These are phyloP conservation scores for Torymus texanus DNA, from an alignment of 2,888 invertebrate genomes.

Conservation along the genomic window DNA sequence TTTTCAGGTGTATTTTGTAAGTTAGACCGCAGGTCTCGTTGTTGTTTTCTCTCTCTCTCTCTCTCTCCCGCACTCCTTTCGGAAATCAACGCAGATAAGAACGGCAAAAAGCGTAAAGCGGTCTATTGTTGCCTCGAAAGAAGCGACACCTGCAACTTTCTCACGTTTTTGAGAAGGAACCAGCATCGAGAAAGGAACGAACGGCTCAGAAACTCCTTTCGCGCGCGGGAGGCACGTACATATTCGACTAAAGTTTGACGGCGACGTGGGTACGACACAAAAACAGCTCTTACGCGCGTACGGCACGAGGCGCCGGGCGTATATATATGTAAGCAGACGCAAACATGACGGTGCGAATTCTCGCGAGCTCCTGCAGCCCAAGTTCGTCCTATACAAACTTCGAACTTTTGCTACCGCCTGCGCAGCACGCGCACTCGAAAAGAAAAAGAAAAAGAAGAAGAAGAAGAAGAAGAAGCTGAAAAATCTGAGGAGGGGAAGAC, in stretches of 20 bases:
- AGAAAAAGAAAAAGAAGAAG: neutral
- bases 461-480: neutral
- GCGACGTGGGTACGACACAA: neutral
- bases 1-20: too few species aligned
- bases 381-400: conserved; percentile 18
- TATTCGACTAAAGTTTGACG: conserved; percentile 12
- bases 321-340: neutral
- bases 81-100: conserved; percentile 1
- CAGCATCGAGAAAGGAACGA: neutral
- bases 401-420: conserved; percentile 1
- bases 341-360: conserved; percentile 31
- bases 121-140: neutral
- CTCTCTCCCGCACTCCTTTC: neutral
- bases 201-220: too few species aligned
- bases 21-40: too few species aligned
- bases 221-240: conserved; percentile 25
- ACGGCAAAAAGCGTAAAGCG: neutral
- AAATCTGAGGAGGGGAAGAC: too few species aligned
- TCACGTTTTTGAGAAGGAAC: conserved; percentile 19
- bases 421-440: neutral
- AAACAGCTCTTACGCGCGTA: neutral
- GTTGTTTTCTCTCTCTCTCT: too few species aligned
- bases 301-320: conserved; percentile 9
- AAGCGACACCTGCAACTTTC: conserved; percentile 23
- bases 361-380: neutral